Evolutionary conservation across 1,140 invertebrate genomes (phyloP).

Genomic region (Apis dorsata): DNA sequence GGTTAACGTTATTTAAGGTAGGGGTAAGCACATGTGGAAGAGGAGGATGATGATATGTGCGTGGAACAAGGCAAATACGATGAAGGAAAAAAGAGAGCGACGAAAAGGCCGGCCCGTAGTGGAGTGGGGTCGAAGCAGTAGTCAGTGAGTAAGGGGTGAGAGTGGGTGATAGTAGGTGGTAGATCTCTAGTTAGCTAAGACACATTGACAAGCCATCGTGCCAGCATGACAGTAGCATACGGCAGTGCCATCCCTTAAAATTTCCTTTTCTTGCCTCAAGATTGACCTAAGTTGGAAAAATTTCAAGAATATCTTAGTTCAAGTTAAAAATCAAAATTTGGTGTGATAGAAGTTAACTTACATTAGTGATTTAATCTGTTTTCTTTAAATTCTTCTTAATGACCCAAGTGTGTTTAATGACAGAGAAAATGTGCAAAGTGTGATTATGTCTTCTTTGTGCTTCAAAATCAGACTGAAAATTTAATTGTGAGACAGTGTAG

Average conservation of each 20-base stretch:
- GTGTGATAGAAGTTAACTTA: neutral
- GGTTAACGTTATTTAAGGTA: constrained; percentile 11
- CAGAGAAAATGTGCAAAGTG: neutral
- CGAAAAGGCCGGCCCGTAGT: constrained; percentile 60
- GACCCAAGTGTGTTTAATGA: neutral
- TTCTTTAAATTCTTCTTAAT: neutral
- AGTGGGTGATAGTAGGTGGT: constrained; percentile 74
- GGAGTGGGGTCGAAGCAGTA: constrained; percentile 67
- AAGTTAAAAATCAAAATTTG: too few relatives aligned
- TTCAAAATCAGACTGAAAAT: constrained; percentile 64
- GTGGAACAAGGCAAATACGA: constrained; percentile 13
- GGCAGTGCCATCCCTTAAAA: constrained; percentile 24
- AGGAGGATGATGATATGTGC: constrained; percentile 16
- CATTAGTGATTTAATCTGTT: too few relatives aligned
- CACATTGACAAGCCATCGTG: constrained; percentile 75
- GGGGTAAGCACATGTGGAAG: constrained; percentile 44
- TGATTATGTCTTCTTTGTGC: constrained; percentile 58
- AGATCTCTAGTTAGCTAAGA: constrained; percentile 75
- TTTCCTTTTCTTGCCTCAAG: neutral
- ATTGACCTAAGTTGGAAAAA: neutral
- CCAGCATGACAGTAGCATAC: constrained; percentile 68
- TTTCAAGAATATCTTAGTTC: neutral
- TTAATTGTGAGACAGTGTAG: neutral
- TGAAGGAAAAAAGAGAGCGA: constrained; percentile 47
- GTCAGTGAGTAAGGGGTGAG: constrained; percentile 72